Conservation (phyloP, 2,888 invertebrate species). For the Schizaphis graminum region DNA sequence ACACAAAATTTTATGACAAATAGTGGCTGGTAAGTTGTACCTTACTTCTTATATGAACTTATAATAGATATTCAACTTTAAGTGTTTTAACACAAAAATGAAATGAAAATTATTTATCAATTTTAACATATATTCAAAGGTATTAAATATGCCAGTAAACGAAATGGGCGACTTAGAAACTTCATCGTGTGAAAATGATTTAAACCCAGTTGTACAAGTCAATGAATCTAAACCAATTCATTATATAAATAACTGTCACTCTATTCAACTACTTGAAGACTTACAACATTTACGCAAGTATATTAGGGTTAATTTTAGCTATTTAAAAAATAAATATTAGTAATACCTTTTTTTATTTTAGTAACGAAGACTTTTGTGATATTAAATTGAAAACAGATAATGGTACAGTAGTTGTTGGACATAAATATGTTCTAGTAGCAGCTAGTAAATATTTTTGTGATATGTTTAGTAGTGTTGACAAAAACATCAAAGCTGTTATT, state of each 20-base stretch:
- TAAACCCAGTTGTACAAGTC: not conserved
- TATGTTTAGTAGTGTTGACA: not conserved
- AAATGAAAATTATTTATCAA: no score
- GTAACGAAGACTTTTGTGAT: not conserved
- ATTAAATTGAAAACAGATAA: not conserved
- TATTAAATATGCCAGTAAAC: no score
- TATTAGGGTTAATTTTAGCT: not conserved
- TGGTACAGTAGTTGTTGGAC: not conserved
- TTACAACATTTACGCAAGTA: not conserved
- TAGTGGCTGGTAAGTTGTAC: no score
- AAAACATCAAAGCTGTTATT: rapidly evolving
- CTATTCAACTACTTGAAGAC: not conserved
- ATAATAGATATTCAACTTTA: no score
- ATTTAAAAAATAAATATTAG: not conserved
- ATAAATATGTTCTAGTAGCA: not conserved
- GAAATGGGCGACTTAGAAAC: not conserved
- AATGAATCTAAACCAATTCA: not conserved
- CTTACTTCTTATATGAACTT: no score
- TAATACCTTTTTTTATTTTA: not conserved
- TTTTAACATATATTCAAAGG: no score
- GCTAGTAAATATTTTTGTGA: not conserved
- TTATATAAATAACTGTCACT: not conserved
- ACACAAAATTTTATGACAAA: no score
- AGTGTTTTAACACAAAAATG: no score
- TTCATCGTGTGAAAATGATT: no score